Conservation (phyloP, 2,888 invertebrate genomes). For the Plutella xylostella region DNA sequence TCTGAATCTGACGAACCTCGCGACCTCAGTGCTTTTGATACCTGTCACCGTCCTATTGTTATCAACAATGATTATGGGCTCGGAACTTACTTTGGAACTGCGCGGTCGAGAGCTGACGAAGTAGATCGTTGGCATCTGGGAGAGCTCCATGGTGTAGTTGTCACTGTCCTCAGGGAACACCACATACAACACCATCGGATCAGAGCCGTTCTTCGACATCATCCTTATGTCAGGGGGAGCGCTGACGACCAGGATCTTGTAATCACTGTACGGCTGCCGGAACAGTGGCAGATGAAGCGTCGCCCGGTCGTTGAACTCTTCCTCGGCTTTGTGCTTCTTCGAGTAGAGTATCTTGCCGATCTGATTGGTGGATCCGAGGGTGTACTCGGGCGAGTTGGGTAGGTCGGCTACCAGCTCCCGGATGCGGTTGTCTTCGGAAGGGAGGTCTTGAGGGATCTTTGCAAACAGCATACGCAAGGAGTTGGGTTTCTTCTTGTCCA, state of each 20-base stretch:
- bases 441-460: constrained; percentile 1
- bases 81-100: constrained; percentile 23
- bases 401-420: background rate
- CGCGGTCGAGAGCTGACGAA: constrained; percentile 32
- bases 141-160: constrained; percentile 14
- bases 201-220: constrained; percentile 22
- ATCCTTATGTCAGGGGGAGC: constrained; percentile 42
- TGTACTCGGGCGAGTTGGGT: background rate
- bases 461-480: background rate
- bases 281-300: constrained; percentile 32
- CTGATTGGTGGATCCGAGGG: constrained; percentile 2
- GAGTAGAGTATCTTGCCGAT: constrained; percentile 3
- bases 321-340: background rate
- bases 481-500: background rate
- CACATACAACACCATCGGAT: constrained; percentile 38
- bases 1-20: constrained; percentile 41
- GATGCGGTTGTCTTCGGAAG: background rate
- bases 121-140: constrained; percentile 40
- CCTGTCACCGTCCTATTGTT: constrained; percentile 51
- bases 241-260: constrained; percentile 46
- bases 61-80: constrained; percentile 42
- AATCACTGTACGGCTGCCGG: constrained; percentile 33
- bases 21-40: constrained; percentile 42
- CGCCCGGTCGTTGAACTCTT: background rate
- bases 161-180: constrained; percentile 37